Base-by-base conservation (phyloP, 2,797 vertebrate species). In the Eulemur mongoz region DNA sequence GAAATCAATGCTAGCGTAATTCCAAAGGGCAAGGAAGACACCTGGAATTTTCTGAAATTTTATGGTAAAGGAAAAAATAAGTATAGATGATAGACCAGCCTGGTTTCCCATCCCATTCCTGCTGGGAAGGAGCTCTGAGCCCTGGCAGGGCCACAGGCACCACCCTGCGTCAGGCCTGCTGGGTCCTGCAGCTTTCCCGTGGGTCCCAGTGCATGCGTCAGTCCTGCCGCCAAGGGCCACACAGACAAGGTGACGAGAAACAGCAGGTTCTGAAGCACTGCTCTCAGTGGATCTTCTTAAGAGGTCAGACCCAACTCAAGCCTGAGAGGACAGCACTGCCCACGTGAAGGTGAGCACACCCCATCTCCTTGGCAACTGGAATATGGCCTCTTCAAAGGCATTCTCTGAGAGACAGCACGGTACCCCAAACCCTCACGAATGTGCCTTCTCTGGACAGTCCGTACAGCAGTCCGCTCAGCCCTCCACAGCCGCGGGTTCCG, bases 1-100 rank as follows among this genome's bases (percentile, higher is more conserved):
- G 40, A 72, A 25, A 78, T 72, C 25, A 9, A 72, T 15, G 32
- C 13, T 14, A 52, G 17, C 38, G 3, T 17, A 35, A 70, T 67
- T 78, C 45, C 61, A 93, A 90, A 65, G 48, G 23, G 50, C 50
- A 93, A 79, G 40, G 61, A 76, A 94, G 90, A 78, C n/a, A n/a
- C n/a, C 22, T n/a, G 40, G 9, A 50, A 83, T 63, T 84, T 93
- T 91, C 57, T 48, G 38, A 54, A 83, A 89, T 76, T 80, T 75
- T 69, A 65, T 25, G 45, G 93, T 38, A 35, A 40, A 52, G 45
- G 7, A 23, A 43, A 82, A 59, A n/a, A 22, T 25, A 78, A 40
- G 43, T 30, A 27, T 45, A 80, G 35, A 67, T 30, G 13, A 23
- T 32, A 67, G 32, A 45, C 40, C 30, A 38, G 12, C 48, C 43